Evolutionary conservation across 2,888 invertebrate genomes (phyloP), one percentile per base, ranked within the genome.

Genomic region (Drosophila mayaguana): DNA sequence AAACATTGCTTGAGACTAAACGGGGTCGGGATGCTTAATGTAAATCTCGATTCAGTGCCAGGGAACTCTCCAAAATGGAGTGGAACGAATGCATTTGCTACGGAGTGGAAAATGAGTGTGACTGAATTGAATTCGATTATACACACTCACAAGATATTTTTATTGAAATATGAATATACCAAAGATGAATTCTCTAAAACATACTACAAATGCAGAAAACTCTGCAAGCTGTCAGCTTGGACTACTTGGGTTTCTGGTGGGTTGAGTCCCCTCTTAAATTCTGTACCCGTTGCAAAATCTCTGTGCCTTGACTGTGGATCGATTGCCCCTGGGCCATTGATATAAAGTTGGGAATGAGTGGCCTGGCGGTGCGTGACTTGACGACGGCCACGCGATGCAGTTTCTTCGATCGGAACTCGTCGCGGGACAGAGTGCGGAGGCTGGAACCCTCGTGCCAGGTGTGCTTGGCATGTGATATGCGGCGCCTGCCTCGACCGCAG

Each of bases 401-500:
- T 18, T 64, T 74, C 7, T 36, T 22, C 0, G 84, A 88, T 4
- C 89, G 78, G 36, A 42, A 84, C 56, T 84, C 84, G 8, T 78
- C 87, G 9, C 57, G 59, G 0, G 84, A 86, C 0, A 83, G 22
- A 4, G 84, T 73, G 4, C 85, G 71, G 32, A 86, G 42, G 22
- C 80, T 88, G 14, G 85, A 82, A 11, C 89, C 85, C 18, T 76
- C 62, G 40, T 82, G 82, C 88, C 76, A 81, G 4, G 36, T 1
- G 0, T 50, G 62, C 5, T 45, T 59, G 0, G 22, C 9, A 0
- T 22, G 32, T 0, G 9, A 9, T 0, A 46, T 11, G 12, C n/a
- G 60, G 7, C 90, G 95, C 94, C 95, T 95, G 9, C 94, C 94
- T 73, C 95, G 60, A 2, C 82, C 78, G 22, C 82, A 94, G 88